A percentile compares a stretch with the other conserved stretches of the same genome.
Evolutionary conservation across 2,113 vertebrate genomes (phyloP).

Genomic region (Platanista minor): DNA sequence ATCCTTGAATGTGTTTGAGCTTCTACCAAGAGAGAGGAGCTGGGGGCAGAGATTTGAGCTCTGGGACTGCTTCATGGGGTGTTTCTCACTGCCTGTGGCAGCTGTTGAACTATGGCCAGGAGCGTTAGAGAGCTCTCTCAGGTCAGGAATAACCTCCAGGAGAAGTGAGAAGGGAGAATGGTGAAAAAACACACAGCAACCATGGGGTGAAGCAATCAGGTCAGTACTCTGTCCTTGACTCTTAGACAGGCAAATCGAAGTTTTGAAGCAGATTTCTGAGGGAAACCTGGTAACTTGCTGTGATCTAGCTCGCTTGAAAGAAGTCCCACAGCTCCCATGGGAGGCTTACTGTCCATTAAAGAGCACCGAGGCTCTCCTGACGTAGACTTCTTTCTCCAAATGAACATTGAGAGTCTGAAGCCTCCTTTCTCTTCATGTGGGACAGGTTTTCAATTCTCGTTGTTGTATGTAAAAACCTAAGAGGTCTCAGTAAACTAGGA

Average conservation of each 20-base stretch:
- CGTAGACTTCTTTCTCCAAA: background rate
- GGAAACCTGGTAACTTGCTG: background rate
- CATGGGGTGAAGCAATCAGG: background rate
- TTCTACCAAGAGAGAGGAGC: background rate
- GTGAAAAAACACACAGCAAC: background rate
- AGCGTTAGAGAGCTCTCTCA: background rate
- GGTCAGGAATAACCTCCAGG: background rate
- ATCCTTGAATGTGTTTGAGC: background rate
- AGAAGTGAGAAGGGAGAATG: background rate
- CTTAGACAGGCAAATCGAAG: background rate
- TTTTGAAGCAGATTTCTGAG: background rate
- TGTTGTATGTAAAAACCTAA: background rate
- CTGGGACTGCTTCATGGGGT: background rate
- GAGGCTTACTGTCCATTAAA: background rate
- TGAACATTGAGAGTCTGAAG: background rate
- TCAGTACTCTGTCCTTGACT: background rate
- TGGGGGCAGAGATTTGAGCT: background rate
- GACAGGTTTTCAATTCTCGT: background rate
- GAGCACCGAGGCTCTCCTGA: background rate
- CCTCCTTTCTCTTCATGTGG: background rate
- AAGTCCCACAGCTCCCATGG: fast-evolving
- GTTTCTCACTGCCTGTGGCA: background rate
- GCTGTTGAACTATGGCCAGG: background rate
- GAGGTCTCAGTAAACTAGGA: background rate
- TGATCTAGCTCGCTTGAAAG: background rate